Conservation (phyloP, 2,888 invertebrate genomes). For the Diaphora mendica region DNA sequence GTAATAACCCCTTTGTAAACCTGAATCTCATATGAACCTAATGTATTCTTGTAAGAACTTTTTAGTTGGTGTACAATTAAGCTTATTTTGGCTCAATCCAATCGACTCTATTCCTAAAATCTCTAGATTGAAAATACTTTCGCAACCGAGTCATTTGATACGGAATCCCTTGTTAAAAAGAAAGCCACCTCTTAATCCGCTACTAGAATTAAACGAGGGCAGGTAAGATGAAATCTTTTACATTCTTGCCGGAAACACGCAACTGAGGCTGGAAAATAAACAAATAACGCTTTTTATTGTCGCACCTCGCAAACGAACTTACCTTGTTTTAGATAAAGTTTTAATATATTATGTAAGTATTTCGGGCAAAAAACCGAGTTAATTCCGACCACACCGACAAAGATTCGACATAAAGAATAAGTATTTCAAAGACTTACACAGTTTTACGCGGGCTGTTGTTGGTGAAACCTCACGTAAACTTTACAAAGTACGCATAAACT, state of each 20-base stretch:
- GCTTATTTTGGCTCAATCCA: not conserved
- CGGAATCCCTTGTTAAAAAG: not conserved
- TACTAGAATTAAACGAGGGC: not conserved
- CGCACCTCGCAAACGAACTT: conserved; percentile 4
- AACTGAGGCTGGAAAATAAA: conserved; percentile 8
- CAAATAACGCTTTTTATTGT: conserved; percentile 15
- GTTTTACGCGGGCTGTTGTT: conserved; percentile 15
- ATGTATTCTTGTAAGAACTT: not conserved
- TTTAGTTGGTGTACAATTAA: not conserved
- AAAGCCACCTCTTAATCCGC: not conserved
- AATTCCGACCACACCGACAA: conserved; percentile 8
- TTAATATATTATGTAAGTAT: conserved; percentile 12
- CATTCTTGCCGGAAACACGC: not conserved
- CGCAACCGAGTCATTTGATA: not conserved
- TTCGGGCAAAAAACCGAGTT: conserved; percentile 13
- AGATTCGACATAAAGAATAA: conserved; percentile 16
- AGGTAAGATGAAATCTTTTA: conserved; percentile 7
- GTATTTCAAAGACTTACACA: conserved; percentile 4
- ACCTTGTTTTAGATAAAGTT: conserved; percentile 12
- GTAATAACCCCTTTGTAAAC: too few relatives aligned
- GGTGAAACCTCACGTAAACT: conserved; percentile 13
- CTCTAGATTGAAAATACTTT: not conserved
- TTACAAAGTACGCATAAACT: conserved; percentile 19
- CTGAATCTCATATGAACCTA: not conserved
- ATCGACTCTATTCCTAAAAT: not conserved